These are phyloP conservation scores for Chiridota heheva DNA, from an alignment of 35 echinoderm and acorn worm genomes.

Conservation along the genomic window DNA sequence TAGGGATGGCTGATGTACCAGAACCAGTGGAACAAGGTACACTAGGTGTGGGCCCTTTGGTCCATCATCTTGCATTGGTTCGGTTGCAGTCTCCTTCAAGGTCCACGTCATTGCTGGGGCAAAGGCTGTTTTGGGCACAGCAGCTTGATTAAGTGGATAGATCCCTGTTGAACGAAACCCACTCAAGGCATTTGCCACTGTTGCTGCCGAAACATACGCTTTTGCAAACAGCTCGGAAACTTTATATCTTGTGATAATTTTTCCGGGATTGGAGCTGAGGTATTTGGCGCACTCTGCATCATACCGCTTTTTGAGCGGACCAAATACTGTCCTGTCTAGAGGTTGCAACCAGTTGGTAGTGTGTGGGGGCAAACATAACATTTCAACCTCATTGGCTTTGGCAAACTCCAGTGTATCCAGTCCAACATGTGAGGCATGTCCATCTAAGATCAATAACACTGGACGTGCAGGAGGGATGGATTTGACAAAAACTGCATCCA, in stretches of 20 bases:
- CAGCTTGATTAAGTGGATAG: constrained; percentile 45
- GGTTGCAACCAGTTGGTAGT: constrained; percentile 55
- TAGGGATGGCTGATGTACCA: background rate
- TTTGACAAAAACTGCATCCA: constrained; percentile 43
- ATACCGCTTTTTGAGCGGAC: constrained; percentile 39
- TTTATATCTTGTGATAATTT: constrained; percentile 36
- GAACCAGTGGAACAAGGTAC: background rate
- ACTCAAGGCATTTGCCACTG: constrained; percentile 20
- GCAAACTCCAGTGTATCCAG: constrained; percentile 32
- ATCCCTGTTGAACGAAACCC: constrained; percentile 26
- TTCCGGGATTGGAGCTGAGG: constrained; percentile 6
- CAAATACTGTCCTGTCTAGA: constrained; percentile 42
- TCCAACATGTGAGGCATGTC: constrained; percentile 26
- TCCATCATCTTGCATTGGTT: background rate
- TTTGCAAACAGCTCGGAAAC: constrained; percentile 38
- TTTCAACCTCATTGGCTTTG: constrained; percentile 34
- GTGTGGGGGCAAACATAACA: constrained; percentile 45
- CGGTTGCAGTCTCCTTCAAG: too few relatives aligned
- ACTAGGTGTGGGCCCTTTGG: background rate
- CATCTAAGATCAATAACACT: constrained; percentile 42
- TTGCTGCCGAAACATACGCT: constrained; percentile 23
- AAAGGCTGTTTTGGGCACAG: constrained; percentile 17
- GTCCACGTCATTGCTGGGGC: constrained; percentile 30
- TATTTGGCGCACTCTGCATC: constrained; percentile 22
- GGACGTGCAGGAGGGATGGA: constrained; percentile 24